Evolutionary conservation across 2,888 invertebrate species (phyloP), one percentile per base, ranked within the genome.

Genomic region (Ormyrus pomaceus): DNA sequence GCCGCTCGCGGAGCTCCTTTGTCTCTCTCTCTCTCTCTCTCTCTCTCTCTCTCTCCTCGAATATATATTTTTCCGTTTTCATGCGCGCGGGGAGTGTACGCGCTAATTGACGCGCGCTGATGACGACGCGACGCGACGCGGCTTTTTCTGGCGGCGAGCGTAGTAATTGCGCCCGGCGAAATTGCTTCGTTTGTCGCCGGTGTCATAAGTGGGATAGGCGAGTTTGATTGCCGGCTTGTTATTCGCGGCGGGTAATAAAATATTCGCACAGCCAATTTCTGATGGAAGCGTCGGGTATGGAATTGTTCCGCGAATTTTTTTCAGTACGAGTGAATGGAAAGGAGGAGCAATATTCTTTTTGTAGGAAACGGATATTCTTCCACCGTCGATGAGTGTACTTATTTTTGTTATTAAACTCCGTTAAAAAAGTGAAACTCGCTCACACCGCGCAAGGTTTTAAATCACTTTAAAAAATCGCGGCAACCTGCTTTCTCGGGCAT

Each of bases 111-210:
- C 56, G 68, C 62, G 53, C 70, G 46, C 46, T 48, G 66, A 66
- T 53, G 69, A 76, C 62, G 46, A 70, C 48, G 55, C 64, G 73
- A 55, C 64, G 62, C 72, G 45, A 5, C 13, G 53, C 6, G 11
- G 34, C n/a, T 6, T 62, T 62, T 62, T 62, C 11, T 48, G 19
- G 19, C 6, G 6, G 6, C 64, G 19, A 19, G 9, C 62, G 19
- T n/a, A 9, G 53, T 73, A 55, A 56, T 74, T 65, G 73, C 73
- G 58, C 45, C 34, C 46, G 62, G 46, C 7, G 65, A 74, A 58
- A 74, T 65, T 65, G 64, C 73, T 65, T 64, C 58, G 65, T 74
- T 74, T 64, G 65, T n/a, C 50, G 50, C 45, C n/a, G 55, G 56
- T 58, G n/a, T 34, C 34, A 34, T 48, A 58, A 56, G 70, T 58